These are phyloP conservation scores for Achatina immaculata DNA, from an alignment of 1,140 invertebrate genomes.

Conservation along the genomic window DNA sequence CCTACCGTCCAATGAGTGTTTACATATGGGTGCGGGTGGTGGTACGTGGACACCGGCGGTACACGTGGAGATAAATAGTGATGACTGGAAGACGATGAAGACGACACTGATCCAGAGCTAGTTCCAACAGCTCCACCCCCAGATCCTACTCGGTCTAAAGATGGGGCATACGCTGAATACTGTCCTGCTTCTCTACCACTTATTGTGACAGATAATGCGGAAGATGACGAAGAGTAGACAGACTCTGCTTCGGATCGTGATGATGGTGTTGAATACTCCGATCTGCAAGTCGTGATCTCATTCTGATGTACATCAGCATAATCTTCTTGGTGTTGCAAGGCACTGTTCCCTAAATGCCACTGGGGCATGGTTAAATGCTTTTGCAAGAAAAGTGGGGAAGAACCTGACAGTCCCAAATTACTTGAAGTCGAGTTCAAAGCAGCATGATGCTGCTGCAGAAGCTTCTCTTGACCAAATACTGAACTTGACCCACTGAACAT, in stretches of 20 bases:
- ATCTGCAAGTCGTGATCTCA: not conserved
- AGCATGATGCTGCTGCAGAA: not conserved
- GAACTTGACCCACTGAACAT: not conserved
- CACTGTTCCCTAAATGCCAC: constrained; percentile 14
- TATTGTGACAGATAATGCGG: not conserved
- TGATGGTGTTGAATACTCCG: not conserved
- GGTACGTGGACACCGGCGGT: constrained; percentile 42
- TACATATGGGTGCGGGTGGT: constrained; percentile 45
- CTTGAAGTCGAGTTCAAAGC: not conserved
- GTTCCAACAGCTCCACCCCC: constrained; percentile 15
- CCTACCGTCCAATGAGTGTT: constrained; percentile 37
- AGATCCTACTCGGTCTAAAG: not conserved
- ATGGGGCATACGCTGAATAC: not conserved
- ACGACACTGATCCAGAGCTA: not conserved
- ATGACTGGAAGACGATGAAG: not conserved
- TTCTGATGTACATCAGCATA: no score
- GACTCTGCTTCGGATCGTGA: constrained; percentile 1
- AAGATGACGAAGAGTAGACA: constrained; percentile 4
- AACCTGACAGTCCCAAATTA: not conserved
- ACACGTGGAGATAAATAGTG: constrained; percentile 37
- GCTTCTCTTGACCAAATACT: not conserved
- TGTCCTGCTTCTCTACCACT: not conserved
- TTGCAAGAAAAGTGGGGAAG: constrained; percentile 9
- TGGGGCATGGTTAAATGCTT: constrained; percentile 33
- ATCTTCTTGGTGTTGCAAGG: no score